Evolutionary conservation across 1,140 invertebrate species (phyloP), one percentile per base, ranked within the genome.

Genomic region (Colletes gigas): DNA sequence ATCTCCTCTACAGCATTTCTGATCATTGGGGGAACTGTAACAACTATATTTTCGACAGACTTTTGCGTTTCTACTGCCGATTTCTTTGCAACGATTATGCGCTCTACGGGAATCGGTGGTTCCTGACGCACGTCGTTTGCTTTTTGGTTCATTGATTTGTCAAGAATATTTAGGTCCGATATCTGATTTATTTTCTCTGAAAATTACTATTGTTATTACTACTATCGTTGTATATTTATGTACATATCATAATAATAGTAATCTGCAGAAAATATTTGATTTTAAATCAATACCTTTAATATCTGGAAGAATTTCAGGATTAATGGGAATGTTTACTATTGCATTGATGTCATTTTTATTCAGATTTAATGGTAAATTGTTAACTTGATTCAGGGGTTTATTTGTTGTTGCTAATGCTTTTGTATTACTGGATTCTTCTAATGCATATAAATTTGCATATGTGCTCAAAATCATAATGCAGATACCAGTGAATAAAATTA

Each of bases 391-490:
- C n/a, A 90, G 70, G 54, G 91, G 84, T 73, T 92, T 90, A 47
- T 78, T 88, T 9, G 87, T 89, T 39, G 83, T 78, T 8, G 83
- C 47, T 14, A 82, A 78, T 81, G 84, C 39, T 83, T 89, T 91
- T 8, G 71, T 80, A 76, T 81, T 91, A 17, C 88, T 85, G 21
- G 94, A 91, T 83, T 95, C 93, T 81, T 97, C 96, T 5, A 96
- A 95, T 1, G 96, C 96, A 91, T 95, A 95, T 54, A 98, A 92
- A 91, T 97, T 98, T 6, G 97, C 97, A 89, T 97, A 98, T 0
- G 98, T 98, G 81, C 97, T 97, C 21, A 98, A 93, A 9, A 98
- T 94, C 95, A 98, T 96, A 55, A 98, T 96, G 52, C 96, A 94
- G 12, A 98, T 93, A 1, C 97, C 97, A 88, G 97, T 92, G 41